Evolutionary conservation across 2,888 invertebrate genomes (phyloP).

Genomic region (Oscheius sp.): DNA sequence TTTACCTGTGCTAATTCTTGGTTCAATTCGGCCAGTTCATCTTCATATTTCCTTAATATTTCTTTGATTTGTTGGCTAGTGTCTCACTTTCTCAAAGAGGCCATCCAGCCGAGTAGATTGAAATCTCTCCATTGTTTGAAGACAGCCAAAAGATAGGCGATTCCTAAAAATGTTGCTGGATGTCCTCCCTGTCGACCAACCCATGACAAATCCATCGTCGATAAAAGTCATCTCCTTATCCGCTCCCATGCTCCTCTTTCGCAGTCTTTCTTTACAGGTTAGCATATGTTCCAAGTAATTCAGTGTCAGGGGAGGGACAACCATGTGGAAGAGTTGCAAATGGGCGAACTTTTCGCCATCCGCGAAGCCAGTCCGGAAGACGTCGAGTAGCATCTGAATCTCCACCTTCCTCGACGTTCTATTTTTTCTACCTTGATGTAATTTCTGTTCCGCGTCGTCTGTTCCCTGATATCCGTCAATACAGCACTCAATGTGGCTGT

Average conservation of each 20-base stretch:
- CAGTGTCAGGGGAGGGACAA: constrained; percentile 89
- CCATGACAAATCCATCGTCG: constrained; percentile 98
- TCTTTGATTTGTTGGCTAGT: too few species aligned
- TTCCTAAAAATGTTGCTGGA: constrained; percentile 76
- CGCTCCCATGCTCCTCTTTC: constrained; percentile 82
- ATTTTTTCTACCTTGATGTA: constrained; percentile 44
- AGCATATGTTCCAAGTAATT: constrained; percentile 94
- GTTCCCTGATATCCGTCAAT: constrained; percentile 39
- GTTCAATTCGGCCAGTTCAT: constrained; percentile 27
- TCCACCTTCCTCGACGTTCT: neutral
- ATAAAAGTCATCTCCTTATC: constrained; percentile 87
- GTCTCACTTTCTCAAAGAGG: constrained; percentile 77
- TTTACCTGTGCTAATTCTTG: constrained; percentile 28
- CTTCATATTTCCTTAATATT: constrained; percentile 38
- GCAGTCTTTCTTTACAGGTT: constrained; percentile 89
- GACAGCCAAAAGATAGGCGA: constrained; percentile 90
- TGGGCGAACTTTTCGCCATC: constrained; percentile 86
- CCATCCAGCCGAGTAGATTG: constrained; percentile 94
- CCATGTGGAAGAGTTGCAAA: constrained; percentile 89
- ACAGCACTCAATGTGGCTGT: constrained; percentile 14
- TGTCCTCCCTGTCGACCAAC: too few species aligned
- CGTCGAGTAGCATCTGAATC: constrained; percentile 87
- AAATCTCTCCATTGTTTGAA: constrained; percentile 87
- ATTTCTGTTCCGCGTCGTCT: constrained; percentile 42
- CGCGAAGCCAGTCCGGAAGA: constrained; percentile 88